phyloP scores from a whole-genome alignment of 2,888 invertebrate species.

The Coelogynopora nodosa region DNA sequence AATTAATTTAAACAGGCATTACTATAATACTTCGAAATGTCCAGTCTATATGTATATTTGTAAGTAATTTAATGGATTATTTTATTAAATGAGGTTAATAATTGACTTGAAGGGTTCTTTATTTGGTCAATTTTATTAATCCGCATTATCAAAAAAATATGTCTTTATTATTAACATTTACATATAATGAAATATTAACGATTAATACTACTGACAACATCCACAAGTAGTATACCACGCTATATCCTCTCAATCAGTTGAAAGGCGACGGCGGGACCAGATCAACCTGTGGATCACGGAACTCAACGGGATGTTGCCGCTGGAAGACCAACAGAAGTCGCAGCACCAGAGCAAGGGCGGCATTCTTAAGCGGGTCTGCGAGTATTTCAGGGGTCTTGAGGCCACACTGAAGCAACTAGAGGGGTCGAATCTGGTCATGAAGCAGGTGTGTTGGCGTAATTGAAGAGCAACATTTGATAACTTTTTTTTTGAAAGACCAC shows the following conservation, averaged over 20 bases:
- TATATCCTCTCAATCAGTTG: neutral
- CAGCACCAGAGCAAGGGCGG: constrained; percentile 13
- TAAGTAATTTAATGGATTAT: neutral
- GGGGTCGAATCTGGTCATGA: neutral
- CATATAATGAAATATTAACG: neutral
- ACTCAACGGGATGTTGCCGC: neutral
- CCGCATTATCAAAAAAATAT: too few relatives aligned
- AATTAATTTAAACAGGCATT: too few relatives aligned
- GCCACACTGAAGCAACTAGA: neutral
- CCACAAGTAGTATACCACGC: neutral
- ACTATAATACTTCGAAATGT: too few relatives aligned
- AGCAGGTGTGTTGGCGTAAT: neutral
- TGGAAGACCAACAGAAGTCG: neutral
- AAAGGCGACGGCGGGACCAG: constrained; percentile 6
- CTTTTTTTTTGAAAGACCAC: neutral
- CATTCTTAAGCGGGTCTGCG: neutral
- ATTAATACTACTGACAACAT: too few relatives aligned
- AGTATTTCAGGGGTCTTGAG: neutral
- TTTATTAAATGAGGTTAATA: neutral
- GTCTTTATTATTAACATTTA: neutral
- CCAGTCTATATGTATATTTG: too few relatives aligned
- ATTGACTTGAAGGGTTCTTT: neutral
- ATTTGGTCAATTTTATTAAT: neutral
- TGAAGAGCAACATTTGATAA: neutral
- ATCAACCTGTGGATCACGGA: neutral